These are phyloP conservation scores for Linnaemya vulpina DNA, from an alignment of 2,888 invertebrate genomes.

Conservation along the genomic window DNA sequence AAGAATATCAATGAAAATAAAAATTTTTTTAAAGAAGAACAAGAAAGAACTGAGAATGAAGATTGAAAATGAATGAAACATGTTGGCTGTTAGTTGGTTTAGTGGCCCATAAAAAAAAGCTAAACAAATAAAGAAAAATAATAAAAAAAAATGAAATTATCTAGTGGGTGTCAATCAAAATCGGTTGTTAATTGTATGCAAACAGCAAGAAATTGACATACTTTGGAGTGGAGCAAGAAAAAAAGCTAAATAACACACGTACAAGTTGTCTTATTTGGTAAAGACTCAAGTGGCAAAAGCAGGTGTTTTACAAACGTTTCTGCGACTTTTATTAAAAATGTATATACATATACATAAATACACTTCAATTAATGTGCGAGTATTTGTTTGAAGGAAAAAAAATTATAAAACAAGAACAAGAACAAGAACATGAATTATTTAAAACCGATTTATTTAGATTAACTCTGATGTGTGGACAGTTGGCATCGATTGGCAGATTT, in stretches of 20 bases:
- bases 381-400: background rate
- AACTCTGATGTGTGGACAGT: background rate
- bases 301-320: conserved; percentile 41
- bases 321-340: conserved; percentile 9
- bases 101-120: conserved; percentile 27
- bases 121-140: conserved; percentile 29
- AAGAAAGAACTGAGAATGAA: conserved; percentile 9
- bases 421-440: conserved; percentile 10
- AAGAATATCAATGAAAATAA: conserved; percentile 13
- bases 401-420: too few species aligned
- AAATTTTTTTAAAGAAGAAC: background rate
- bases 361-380: background rate
- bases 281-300: conserved; percentile 45
- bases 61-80: conserved; percentile 12
- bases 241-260: conserved; percentile 1
- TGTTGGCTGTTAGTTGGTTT: conserved; percentile 26
- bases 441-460: conserved; percentile 4
- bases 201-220: conserved; percentile 60
- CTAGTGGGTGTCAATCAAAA: conserved; percentile 68
- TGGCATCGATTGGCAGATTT: background rate
- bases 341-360: too few species aligned
- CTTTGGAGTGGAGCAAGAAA: conserved; percentile 40
- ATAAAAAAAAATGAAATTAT: conserved; percentile 40
- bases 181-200: conserved; percentile 53
- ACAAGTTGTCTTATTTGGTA: conserved; percentile 6